Percentiles rank a stretch among this genome's conserved stretches.
phyloP scores from a whole-genome alignment of 1,140 invertebrate genomes.

The Zaprionus ghesquierei region DNA sequence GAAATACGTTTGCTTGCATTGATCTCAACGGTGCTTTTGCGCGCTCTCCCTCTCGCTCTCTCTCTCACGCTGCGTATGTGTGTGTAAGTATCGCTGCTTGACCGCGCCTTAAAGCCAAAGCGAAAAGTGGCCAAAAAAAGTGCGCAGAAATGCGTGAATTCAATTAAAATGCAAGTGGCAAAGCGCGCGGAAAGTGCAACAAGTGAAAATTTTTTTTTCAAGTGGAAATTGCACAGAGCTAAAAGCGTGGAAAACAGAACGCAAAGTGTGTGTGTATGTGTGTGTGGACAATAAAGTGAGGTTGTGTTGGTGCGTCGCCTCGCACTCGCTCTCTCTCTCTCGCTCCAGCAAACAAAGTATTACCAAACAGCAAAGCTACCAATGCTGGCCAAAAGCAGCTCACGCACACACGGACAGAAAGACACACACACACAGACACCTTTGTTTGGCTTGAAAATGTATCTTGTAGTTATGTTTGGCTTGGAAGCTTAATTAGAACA shows the following conservation, averaged over 20 bases:
- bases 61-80: not conserved
- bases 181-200: slow-evolving; percentile 16
- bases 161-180: not conserved
- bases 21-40: slow-evolving; percentile 76
- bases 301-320: slow-evolving; percentile 60
- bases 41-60: slow-evolving; percentile 19
- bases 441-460: slow-evolving; percentile 4
- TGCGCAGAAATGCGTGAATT: slow-evolving; percentile 16
- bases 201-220: slow-evolving; percentile 20
- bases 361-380: slow-evolving; percentile 74
- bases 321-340: slow-evolving; percentile 15
- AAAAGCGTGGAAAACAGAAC: not conserved
- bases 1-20: slow-evolving; percentile 44
- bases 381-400: slow-evolving; percentile 34
- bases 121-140: slow-evolving; percentile 37
- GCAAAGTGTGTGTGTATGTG: not conserved
- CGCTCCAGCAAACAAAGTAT: slow-evolving; percentile 55
- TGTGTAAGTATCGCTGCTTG: slow-evolving; percentile 46
- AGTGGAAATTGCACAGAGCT: slow-evolving; percentile 14
- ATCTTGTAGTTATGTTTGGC: slow-evolving; percentile 8
- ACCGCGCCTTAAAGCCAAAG: slow-evolving; percentile 74
- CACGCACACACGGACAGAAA: slow-evolving; percentile 22
- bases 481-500: slow-evolving; percentile 42
- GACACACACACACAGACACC: not conserved
- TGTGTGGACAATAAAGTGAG: slow-evolving; percentile 64